Percentiles rank a stretch among this genome's conserved stretches.
phyloP scores from a whole-genome alignment of 2,888 invertebrate genomes.

The Heliconius ethilla region DNA sequence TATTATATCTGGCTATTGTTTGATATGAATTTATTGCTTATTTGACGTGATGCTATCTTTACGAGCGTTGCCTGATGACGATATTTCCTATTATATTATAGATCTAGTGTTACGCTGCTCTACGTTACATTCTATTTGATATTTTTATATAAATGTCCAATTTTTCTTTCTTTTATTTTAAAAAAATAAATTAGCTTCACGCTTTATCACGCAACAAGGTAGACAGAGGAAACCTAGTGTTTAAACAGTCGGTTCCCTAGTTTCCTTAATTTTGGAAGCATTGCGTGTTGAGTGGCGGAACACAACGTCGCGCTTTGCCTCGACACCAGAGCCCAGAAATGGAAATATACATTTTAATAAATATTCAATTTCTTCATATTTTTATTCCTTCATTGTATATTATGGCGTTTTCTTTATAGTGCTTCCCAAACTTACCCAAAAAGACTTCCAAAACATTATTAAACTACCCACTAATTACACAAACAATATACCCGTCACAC shows the following conservation, averaged over 20 bases:
- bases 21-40: slow-evolving; percentile 43
- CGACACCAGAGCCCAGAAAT: too few relatives aligned
- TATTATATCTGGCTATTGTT: slow-evolving; percentile 32
- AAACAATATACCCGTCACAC: slow-evolving; percentile 28
- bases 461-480: background rate
- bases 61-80: slow-evolving; percentile 51
- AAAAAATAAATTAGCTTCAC: too few relatives aligned
- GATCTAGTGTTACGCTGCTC: slow-evolving; percentile 2
- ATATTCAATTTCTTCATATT: too few relatives aligned
- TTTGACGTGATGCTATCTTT: slow-evolving; percentile 66
- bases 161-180: background rate
- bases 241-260: too few relatives aligned
- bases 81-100: slow-evolving; percentile 26
- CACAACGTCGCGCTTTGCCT: too few relatives aligned
- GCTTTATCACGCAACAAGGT: too few relatives aligned
- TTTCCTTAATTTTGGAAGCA: too few relatives aligned
- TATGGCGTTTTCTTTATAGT: too few relatives aligned
- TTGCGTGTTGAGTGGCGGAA: too few relatives aligned
- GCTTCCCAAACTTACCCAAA: background rate
- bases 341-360: too few relatives aligned
- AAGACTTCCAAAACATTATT: background rate
- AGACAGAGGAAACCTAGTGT: too few relatives aligned
- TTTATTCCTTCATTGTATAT: too few relatives aligned
- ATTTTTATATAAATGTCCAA: background rate
- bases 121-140: background rate